Base-by-base conservation (phyloP, 2,888 invertebrate species). In the Andricus quercusramuli region DNA sequence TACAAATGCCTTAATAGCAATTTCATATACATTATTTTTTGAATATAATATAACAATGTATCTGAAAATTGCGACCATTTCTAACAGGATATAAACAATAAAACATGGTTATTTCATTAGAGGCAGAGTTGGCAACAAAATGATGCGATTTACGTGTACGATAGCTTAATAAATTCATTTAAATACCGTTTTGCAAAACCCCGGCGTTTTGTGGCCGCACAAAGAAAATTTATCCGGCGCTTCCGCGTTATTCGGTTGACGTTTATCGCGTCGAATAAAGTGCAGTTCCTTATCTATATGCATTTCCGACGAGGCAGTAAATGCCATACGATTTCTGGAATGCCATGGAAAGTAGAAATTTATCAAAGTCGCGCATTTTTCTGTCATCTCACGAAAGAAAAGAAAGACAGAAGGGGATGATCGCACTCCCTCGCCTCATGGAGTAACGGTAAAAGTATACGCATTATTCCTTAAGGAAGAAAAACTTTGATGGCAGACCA, bases 391-490 rank as follows among this genome's bases (percentile, higher is more conserved):
- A 25, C 15, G 62, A 29, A 62, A 17, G 56, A 25, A 56, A 51
- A n/a, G n/a, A 22, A 29, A 20, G 20, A n/a, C 25, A 56, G 29
- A 56, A 13, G 51, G 25, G 51, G 32, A 32, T 32, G 3, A n/a
- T 56, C n/a, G 56, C 25, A 74, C 74, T 56, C 32, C 74, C 32
- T 74, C 56, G 32, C 51, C 44, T 70, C 47, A 51, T 25, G 11
- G 20, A 70, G 51, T 56, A 74, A 74, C 56, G 56, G 74, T 56
- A 74, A 74, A 74, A 74, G 56, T 56, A 74, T 56, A 56, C 74
- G 56, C 56, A 74, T 74, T 74, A 74, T 32, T 56, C 74, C 74
- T 56, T 29, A 15, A 74, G 56, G 56, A 32, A 32, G 56, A 74
- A 74, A 56, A 74, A 56, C 56, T 74, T 74, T 51, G 56, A 74